These are phyloP conservation scores for Nautilus pompilius DNA, from an alignment of 1,140 invertebrate species.

Conservation along the genomic window DNA sequence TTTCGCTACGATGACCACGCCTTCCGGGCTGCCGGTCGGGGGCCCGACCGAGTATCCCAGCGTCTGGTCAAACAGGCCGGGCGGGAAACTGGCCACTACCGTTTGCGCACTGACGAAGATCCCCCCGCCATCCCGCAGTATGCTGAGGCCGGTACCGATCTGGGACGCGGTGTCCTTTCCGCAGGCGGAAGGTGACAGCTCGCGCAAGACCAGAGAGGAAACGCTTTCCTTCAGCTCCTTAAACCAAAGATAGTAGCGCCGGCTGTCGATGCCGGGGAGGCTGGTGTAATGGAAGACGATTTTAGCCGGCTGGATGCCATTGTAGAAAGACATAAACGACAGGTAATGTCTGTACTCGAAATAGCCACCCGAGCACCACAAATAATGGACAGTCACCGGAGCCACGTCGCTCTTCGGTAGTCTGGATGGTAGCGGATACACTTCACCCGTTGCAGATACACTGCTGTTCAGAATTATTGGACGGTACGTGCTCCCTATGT, in stretches of 20 bases:
- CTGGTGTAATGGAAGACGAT: constrained; percentile 20
- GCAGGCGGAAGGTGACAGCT: too few relatives aligned
- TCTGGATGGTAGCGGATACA: too few relatives aligned
- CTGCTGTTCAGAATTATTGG: too few relatives aligned
- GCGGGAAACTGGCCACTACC: constrained; percentile 1
- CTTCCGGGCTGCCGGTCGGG: neutral
- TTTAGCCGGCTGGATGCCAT: constrained; percentile 17
- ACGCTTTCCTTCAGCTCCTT: constrained; percentile 15
- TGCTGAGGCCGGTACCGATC: neutral
- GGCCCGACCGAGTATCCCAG: too few relatives aligned
- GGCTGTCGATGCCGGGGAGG: constrained; percentile 15
- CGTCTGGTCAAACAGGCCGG: neutral
- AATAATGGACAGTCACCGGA: too few relatives aligned
- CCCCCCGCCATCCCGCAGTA: constrained; percentile 1
- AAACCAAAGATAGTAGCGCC: constrained; percentile 24
- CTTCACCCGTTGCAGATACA: too few relatives aligned
- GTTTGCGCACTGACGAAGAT: constrained; percentile 8
- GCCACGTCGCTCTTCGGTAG: too few relatives aligned
- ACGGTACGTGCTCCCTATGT: too few relatives aligned
- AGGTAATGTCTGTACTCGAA: too few relatives aligned
- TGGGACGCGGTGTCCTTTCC: neutral
- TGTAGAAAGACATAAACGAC: too few relatives aligned
- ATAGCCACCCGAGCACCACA: too few relatives aligned
- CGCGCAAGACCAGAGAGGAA: constrained; percentile 11
- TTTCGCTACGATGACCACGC: neutral